A percentile compares a stretch with the other conserved stretches of the same genome.
phyloP scores from a whole-genome alignment of 2,113 vertebrate species.

The Myiagra hebetior region DNA sequence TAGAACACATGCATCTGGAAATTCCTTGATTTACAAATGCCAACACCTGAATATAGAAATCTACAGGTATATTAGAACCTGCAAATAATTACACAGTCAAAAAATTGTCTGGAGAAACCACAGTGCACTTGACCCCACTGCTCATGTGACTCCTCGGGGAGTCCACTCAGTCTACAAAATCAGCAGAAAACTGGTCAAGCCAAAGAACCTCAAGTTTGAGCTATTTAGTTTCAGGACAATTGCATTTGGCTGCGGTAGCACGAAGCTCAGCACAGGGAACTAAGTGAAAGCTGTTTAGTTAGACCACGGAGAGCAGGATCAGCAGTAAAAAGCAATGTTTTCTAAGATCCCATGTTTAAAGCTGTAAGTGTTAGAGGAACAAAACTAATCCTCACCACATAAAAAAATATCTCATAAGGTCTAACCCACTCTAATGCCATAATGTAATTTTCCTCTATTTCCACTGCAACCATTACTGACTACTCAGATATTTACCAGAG shows the following conservation, averaged over 20 bases:
- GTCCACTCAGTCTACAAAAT: not conserved
- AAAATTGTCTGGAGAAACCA: not conserved
- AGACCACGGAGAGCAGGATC: not conserved
- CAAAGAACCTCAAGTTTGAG: not conserved
- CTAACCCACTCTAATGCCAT: not conserved
- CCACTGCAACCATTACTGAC: not conserved
- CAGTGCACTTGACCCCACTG: not conserved
- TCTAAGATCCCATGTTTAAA: not conserved
- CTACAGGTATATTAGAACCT: not conserved
- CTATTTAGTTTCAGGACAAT: not conserved
- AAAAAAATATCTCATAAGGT: not conserved
- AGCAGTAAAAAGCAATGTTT: not conserved
- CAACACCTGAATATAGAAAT: not conserved
- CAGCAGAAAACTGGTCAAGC: not conserved
- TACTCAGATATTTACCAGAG: not conserved
- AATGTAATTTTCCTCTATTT: not conserved
- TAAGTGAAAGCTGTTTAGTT: not conserved
- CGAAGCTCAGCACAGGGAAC: not conserved
- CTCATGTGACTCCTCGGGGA: not conserved
- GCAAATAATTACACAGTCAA: not conserved
- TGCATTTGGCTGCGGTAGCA: not conserved
- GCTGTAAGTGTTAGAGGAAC: not conserved
- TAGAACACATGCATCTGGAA: not conserved
- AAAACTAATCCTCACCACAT: not conserved
- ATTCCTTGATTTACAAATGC: not conserved